Conservation (phyloP, 2,888 invertebrate species). For the Thymelicus sylvestris region DNA sequence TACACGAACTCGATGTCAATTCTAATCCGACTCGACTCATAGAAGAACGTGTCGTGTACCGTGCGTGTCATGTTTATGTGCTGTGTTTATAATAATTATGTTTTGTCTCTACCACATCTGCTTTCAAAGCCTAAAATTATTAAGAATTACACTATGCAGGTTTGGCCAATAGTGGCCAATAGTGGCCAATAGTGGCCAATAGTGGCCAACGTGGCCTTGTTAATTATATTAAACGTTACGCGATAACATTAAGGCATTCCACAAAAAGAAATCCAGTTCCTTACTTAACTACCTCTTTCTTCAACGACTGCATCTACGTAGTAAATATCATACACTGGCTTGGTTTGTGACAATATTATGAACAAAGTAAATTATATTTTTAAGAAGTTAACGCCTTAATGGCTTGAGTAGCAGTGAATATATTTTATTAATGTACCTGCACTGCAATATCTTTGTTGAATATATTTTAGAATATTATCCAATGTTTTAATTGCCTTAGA, state of each 20-base stretch:
- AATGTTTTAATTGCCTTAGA: neutral
- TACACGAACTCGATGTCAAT: no score
- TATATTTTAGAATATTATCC: neutral
- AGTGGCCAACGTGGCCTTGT: no score
- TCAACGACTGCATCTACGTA: constrained; percentile 53
- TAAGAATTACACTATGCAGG: no score
- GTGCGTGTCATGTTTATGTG: no score
- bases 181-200: no score
- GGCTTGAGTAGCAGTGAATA: constrained; percentile 23
- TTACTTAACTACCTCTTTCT: constrained; percentile 46
- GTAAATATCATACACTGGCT: constrained; percentile 59
- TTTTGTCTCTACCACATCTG: no score
- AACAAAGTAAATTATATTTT: constrained; percentile 49
- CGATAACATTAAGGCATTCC: neutral
- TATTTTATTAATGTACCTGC: constrained; percentile 5
- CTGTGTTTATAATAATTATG: no score
- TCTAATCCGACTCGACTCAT: no score
- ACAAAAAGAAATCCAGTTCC: constrained; percentile 35
- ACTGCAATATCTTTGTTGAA: neutral
- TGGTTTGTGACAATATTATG: constrained; percentile 59
- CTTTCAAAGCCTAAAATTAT: no score
- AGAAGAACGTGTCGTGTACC: no score
- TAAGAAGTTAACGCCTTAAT: constrained; percentile 37
- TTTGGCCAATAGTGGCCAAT: no score
- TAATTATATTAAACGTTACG: no score